A percentile compares a stretch with the other conserved stretches of the same genome.
Evolutionary conservation across 2,888 invertebrate genomes (phyloP).

Genomic region (Bellardia bayeri): DNA sequence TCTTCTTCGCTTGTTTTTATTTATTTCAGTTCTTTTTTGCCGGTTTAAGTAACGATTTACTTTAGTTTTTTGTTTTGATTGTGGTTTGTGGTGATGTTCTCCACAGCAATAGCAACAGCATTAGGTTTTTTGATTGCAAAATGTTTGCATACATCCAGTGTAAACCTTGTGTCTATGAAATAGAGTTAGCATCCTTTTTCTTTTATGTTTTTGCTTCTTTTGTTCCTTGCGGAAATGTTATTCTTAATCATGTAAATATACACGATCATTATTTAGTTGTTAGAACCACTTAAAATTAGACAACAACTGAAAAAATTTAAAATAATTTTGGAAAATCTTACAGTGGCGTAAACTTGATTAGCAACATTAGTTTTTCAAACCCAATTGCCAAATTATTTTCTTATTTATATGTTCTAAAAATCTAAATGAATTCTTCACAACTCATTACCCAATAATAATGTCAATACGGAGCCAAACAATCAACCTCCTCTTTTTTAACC

Average conservation of each 20-base stretch:
- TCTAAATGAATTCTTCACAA: too few species aligned
- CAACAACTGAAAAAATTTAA: constrained; percentile 14
- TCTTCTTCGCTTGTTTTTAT: neutral
- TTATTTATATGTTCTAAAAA: too few species aligned
- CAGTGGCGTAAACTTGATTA: constrained; percentile 15
- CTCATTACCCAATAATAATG: too few species aligned
- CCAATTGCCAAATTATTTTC: too few species aligned
- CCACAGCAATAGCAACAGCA: constrained; percentile 19
- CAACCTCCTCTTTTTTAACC: too few species aligned
- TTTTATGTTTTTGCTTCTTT: neutral
- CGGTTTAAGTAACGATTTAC: constrained; percentile 54
- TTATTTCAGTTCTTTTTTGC: constrained; percentile 11
- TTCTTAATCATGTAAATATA: constrained; percentile 54
- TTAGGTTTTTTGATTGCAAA: constrained; percentile 46
- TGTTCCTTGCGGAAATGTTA: constrained; percentile 60
- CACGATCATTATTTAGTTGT: constrained; percentile 61
- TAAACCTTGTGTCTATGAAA: constrained; percentile 25
- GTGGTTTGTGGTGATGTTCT: constrained; percentile 51
- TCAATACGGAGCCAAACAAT: too few species aligned
- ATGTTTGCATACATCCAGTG: constrained; percentile 45
- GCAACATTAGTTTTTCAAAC: neutral
- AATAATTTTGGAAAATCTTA: neutral
- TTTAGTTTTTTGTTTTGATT: constrained; percentile 53
- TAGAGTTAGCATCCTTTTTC: constrained; percentile 21
- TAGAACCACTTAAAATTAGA: constrained; percentile 55